Conservation (phyloP, 1,140 invertebrate species). For the Drosophila asahinai region DNA sequence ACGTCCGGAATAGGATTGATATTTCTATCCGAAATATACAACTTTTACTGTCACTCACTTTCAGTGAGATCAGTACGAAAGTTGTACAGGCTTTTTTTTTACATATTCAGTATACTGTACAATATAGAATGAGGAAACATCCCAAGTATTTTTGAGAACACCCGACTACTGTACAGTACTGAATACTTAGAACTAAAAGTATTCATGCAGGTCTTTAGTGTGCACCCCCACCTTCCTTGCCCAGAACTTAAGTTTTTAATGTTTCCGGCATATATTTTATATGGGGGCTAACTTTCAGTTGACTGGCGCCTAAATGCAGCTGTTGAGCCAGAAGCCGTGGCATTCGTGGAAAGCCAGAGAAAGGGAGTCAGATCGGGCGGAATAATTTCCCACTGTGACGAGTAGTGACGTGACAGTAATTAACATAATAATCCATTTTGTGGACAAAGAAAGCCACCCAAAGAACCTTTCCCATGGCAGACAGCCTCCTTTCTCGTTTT, state of each 20-base stretch:
- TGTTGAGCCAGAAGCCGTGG: conserved; percentile 10
- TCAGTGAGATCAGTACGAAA: too few species aligned
- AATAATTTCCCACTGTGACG: conserved; percentile 17
- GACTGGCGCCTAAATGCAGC: conserved; percentile 68
- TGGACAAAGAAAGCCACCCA: conserved; percentile 56
- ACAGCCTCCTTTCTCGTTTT: conserved; percentile 11
- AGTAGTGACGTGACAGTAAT: conserved; percentile 77
- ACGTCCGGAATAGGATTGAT: too few species aligned
- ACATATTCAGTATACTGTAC: too few species aligned
- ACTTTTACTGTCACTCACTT: too few species aligned
- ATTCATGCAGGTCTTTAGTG: too few species aligned
- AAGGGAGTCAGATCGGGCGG: neutral
- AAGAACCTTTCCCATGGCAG: conserved; percentile 48
- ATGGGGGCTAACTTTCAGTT: conserved; percentile 72
- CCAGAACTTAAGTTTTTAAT: conserved; percentile 2
- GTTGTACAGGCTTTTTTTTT: too few species aligned
- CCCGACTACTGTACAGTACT: too few species aligned
- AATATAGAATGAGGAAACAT: too few species aligned
- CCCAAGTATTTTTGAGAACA: too few species aligned
- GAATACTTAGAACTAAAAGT: too few species aligned
- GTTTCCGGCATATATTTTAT: conserved; percentile 51
- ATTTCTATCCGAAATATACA: too few species aligned
- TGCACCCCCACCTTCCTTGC: neutral
- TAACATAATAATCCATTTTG: conserved; percentile 82
- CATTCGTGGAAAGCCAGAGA: conserved; percentile 23